Base-by-base conservation (phyloP, 2,797 vertebrate genomes). In the Anabacerthia variegaticeps region DNA sequence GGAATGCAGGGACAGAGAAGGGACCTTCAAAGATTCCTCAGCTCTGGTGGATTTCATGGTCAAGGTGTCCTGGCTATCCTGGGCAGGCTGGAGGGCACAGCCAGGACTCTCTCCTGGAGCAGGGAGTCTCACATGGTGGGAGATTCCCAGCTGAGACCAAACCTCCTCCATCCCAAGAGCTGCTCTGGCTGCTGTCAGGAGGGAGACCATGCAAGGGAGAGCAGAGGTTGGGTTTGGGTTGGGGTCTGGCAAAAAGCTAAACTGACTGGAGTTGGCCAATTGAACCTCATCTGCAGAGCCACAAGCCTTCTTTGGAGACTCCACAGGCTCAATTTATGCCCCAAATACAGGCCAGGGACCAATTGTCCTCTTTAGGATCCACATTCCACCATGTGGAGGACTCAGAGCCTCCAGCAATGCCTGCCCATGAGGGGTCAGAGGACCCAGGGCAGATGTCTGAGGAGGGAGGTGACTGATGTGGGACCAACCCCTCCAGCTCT, bases 21-120 rank as follows among this genome's bases (percentile, higher is more conserved):
- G 23, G 9, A 13, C 17, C 24, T 14, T 7, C 51, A 13, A 7
- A 26, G 36, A 6, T 32, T 6, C 9, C 18, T 18, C 17, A 2
- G 28, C 8, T 39, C 24, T 51, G 36, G 8, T 11, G 39, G 46
- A 7, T 0, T 1, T 3, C 37, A 5, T 0, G 34, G 56, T n/a
- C 65, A 7, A 23, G 43, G 22, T 54, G 41, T 26, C 49, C 74
- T 61, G 55, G 2, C 7, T 23, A 36, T 5, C 12, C 36, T 10
- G 9, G 44, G 36, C 41, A 52, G 54, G 37, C 37, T 37, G 37
- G 15, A 9, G 22, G n/a, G 14, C n/a, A 36, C 14, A 5, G 7
- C 21, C 36, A 61, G 58, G 58, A 19, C 36, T 59, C 58, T 59
- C 58, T 27, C 37, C 59, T 28, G 59, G 26, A 28, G 59, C 37